Evolutionary conservation across 2,888 invertebrate genomes (phyloP).

Genomic region (Bruchidius siliquastri): DNA sequence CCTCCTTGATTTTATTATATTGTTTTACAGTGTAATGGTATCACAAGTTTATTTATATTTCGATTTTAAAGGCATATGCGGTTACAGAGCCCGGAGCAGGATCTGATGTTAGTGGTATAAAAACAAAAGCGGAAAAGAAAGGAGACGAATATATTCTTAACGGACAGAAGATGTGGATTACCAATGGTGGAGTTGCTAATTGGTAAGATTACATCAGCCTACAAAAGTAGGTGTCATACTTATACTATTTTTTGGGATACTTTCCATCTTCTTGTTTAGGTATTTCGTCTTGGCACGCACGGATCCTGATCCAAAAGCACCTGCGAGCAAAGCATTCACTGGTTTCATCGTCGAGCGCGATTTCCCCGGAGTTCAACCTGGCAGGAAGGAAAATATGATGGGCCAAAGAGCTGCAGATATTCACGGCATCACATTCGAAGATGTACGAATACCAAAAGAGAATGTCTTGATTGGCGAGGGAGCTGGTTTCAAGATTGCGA

Average conservation of each 20-base stretch:
- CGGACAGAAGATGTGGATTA: conserved; percentile 98
- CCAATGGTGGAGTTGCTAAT: conserved; percentile 90
- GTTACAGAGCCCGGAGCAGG: conserved; percentile 96
- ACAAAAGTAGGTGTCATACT: too few species aligned
- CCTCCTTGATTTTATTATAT: too few species aligned
- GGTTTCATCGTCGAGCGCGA: conserved; percentile 69
- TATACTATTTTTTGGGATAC: too few species aligned
- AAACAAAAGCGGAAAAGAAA: conserved; percentile 85
- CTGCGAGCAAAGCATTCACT: conserved; percentile 72
- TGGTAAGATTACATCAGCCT: conserved; percentile 56
- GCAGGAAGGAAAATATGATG: conserved; percentile 85
- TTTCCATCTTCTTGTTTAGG: conserved; percentile 7
- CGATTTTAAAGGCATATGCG: conserved; percentile 67
- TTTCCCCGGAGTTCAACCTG: conserved; percentile 59
- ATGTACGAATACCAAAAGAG: conserved; percentile 90
- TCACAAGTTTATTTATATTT: too few species aligned
- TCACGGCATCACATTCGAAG: conserved; percentile 92
- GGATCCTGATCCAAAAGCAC: conserved; percentile 80
- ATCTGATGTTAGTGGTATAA: conserved; percentile 86
- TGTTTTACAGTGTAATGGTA: too few species aligned
- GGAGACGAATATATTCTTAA: conserved; percentile 84
- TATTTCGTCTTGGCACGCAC: conserved; percentile 83
- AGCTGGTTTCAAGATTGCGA: conserved; percentile 93
- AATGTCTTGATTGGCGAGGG: conserved; percentile 88
- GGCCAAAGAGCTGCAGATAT: conserved; percentile 97